phyloP scores from a whole-genome alignment of 2,113 vertebrate species.

The Zosterops japonicus region DNA sequence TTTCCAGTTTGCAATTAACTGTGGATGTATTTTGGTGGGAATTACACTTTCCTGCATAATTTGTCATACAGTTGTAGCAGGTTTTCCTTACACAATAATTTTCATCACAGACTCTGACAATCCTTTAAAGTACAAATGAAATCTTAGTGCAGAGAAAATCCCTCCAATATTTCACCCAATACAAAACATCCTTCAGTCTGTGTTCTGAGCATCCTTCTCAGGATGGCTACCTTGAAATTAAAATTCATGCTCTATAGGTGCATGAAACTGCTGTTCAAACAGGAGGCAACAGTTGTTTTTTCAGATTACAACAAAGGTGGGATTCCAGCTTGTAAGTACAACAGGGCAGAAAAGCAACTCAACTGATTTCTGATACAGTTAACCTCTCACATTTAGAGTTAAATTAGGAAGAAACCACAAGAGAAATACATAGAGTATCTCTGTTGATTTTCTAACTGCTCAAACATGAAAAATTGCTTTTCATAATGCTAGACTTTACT shows the following conservation, averaged over 20 bases:
- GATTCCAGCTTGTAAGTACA: not conserved
- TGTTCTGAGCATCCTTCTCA: not conserved
- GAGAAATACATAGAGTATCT: not conserved
- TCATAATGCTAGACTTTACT: not conserved
- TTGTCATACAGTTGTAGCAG: not conserved
- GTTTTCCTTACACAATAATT: not conserved
- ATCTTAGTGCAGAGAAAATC: not conserved
- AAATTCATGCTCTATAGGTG: not conserved
- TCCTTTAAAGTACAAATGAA: not conserved
- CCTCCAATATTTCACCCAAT: not conserved
- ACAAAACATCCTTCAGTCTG: not conserved
- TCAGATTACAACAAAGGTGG: not conserved
- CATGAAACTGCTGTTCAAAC: not conserved
- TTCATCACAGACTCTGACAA: not conserved
- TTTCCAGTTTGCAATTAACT: not conserved
- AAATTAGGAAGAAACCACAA: not conserved
- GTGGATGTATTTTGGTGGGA: not conserved
- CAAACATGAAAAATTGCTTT: not conserved
- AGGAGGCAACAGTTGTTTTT: not conserved
- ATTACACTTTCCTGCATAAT: not conserved
- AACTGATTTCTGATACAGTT: not conserved
- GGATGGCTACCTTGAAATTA: not conserved
- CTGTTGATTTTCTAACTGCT: not conserved
- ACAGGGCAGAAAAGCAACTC: not conserved
- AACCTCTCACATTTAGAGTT: not conserved